Evolutionary conservation across 2,797 vertebrate species (phyloP).

Genomic region (Florisuga fusca): DNA sequence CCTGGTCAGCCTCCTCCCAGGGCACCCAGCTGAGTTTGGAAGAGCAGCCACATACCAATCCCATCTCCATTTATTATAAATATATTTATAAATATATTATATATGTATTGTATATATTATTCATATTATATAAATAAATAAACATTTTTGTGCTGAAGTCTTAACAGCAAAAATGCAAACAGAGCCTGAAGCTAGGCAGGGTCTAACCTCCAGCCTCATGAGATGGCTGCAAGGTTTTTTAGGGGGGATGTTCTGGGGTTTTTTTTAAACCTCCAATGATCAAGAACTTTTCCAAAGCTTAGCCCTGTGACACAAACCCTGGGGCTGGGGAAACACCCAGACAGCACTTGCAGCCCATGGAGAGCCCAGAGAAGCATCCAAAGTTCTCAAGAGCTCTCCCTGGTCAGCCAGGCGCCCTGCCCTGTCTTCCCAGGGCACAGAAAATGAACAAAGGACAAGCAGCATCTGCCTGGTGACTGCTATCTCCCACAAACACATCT

Average conservation of each 20-base stretch:
- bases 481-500: background rate
- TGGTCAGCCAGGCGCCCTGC: accelerated
- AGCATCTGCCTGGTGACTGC: background rate
- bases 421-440: background rate
- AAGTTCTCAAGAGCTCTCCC: background rate
- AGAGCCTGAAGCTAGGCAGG: background rate
- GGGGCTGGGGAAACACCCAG: background rate
- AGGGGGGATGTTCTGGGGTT: accelerated
- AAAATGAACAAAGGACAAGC: background rate
- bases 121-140: background rate
- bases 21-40: background rate
- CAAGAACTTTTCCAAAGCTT: background rate
- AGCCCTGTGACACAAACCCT: background rate
- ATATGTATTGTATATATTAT: no score
- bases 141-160: background rate
- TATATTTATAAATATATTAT: no score
- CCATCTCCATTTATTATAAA: accelerated
- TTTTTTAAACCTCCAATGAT: background rate
- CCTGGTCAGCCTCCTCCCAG: background rate
- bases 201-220: background rate
- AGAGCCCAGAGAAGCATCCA: background rate
- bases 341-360: accelerated
- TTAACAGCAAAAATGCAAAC: background rate
- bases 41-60: background rate
- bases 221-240: background rate